phyloP scores from a whole-genome alignment of 2,797 vertebrate species.

The Rhinatrema bivittatum region DNA sequence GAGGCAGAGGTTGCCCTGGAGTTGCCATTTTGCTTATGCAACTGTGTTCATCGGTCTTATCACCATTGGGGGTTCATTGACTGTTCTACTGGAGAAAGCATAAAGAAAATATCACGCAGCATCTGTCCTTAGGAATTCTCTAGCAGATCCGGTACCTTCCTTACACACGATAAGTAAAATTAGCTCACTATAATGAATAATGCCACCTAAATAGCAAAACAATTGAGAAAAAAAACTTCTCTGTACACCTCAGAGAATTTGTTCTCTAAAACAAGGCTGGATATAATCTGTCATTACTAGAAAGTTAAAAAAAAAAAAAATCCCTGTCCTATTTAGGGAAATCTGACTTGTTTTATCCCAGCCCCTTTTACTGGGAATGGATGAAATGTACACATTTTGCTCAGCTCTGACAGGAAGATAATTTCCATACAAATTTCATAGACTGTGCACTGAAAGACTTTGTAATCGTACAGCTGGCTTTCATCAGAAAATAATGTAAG shows the following conservation, averaged over 20 bases:
- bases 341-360: conserved; percentile 3
- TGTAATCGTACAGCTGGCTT: background rate
- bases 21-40: too few relatives aligned
- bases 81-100: too few relatives aligned
- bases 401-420: conserved; percentile 11
- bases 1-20: too few relatives aligned
- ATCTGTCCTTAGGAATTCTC: too few relatives aligned
- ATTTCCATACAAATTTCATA: background rate
- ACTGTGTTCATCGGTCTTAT: too few relatives aligned
- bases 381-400: too few relatives aligned
- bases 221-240: conserved; percentile 24
- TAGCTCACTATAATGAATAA: conserved; percentile 15
- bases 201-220: conserved; percentile 9
- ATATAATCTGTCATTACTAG: too few relatives aligned
- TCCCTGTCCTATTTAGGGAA: background rate
- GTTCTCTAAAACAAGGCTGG: conserved; percentile 16
- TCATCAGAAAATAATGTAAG: too few relatives aligned
- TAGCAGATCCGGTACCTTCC: background rate
- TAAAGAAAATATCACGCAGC: too few relatives aligned
- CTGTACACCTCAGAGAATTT: conserved; percentile 11
- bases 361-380: conserved; percentile 7
- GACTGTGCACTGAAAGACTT: too few relatives aligned
- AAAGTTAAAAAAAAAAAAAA: too few relatives aligned
- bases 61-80: too few relatives aligned
- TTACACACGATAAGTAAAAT: background rate